Evolutionary conservation across 2,113 vertebrate genomes (phyloP), one percentile per base, ranked within the genome.

Genomic region (Cariama cristata): DNA sequence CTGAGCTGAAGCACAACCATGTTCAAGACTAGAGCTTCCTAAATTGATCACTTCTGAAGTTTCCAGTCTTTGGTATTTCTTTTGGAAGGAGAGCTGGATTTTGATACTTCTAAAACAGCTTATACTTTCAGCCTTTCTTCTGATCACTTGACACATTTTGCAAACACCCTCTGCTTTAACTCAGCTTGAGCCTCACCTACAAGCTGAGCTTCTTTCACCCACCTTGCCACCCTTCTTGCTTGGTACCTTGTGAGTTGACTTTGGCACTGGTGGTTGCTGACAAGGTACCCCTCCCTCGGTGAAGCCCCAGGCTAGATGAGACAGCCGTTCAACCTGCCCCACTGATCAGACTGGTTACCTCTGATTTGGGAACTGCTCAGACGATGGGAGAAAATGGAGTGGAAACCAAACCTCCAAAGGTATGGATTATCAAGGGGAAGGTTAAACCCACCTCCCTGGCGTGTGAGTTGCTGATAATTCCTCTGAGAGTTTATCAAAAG

Each of bases 241-340:
- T 63, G 38, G 26, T 33, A 12, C 16, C 33, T 73, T 18, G 0
- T 20, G 52, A 10, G 24, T 0, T 69, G 35, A 26, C 17, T 74
- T 66, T 62, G 80, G 19, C 60, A 69, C 38, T 79, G 56, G 3
- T 58, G 38, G 47, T 94, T 88, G 19, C 49, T 76, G 73, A 42
- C 9, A 59, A 24, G 6, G n/a, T 17, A 32, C 50, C 32, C 11
- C 1, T 3, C 4, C n/a, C 59, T 12, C 4, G 3, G 17, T 59
- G 44, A 50, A 52, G 16, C 19, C 32, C 32, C 38, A 40, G 22
- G 21, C 6, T 30, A 42, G 26, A 26, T 56, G 58, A 75, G 23
- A 42, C 21, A 32, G 26, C 67, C 24, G 58, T 8, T 59, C 52
- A 55, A 12, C 8, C 53, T 76, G 9, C 26, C 35, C 21, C 55